Evolutionary conservation across 2,888 invertebrate species (phyloP), one percentile per base, ranked within the genome.

Genomic region (Melanophora roralis): DNA sequence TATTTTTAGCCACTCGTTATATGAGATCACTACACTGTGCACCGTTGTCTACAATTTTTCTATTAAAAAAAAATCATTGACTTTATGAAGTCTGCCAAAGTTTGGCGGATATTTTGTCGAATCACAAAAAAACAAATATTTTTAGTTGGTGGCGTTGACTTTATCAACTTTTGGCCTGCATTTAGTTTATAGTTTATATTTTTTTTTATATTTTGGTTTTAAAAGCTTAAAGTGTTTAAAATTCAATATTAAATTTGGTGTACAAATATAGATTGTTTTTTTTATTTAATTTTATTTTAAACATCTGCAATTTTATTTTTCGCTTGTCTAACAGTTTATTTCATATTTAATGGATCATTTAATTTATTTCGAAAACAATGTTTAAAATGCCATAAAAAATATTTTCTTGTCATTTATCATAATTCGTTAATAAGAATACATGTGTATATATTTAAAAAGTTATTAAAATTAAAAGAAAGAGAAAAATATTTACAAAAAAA

Each of bases 161-260:
- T 69, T 77, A 73, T 83, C 82, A 83, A 83, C 82, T 83, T 83
- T 82, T 82, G 82, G 51, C 78, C 83, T 79, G 78, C 74, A 75
- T 77, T 80, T 53, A 6, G 43, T 69, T 74, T 47, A 38, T 38
- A 16, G 32, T 21, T 53, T 43, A n/a, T 64, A 64, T 14, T 21
- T 34, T 23, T 1, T 27, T 53, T 53, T 14, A 16, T n/a, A n/a
- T n/a, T n/a, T n/a, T n/a, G n/a, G n/a, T n/a, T n/a, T n/a, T n/a
- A n/a, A n/a, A n/a, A n/a, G n/a, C n/a, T n/a, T n/a, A n/a, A n/a
- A n/a, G n/a, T n/a, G n/a, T n/a, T n/a, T n/a, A n/a, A n/a, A n/a
- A n/a, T n/a, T n/a, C n/a, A n/a, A n/a, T n/a, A n/a, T n/a, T n/a
- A n/a, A n/a, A n/a, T n/a, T n/a, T n/a, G n/a, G n/a, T n/a, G n/a